Base-by-base conservation (phyloP, 2,888 invertebrate genomes). In the Cyrtodaria siliqua region DNA sequence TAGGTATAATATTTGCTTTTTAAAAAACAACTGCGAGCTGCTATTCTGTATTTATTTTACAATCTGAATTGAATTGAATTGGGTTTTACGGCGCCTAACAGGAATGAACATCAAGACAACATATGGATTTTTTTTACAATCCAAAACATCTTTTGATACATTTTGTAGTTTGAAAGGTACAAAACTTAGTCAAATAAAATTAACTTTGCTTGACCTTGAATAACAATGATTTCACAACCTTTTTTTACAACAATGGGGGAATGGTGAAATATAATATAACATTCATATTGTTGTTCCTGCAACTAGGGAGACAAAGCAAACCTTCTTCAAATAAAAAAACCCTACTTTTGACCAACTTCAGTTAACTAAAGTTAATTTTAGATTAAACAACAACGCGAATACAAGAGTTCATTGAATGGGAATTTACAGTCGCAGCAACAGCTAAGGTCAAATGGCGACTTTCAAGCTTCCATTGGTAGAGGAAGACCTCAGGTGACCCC, bases 201-300 rank as follows among this genome's bases (percentile, higher is more conserved):
- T n/a, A 53, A n/a, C n/a, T 27, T 53, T 29, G 26, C 14, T 53
- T 26, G 29, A 1, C 27, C 53, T 27, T 53, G 27, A 16, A 27
- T 27, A 53, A 53, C 53, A 53, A 50, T 27, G n/a, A 26, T 12
- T 26, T 53, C 53, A 53, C 53, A 53, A 53, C 53, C 53, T 27
- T 24, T n/a, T 26, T 2, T n/a, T n/a, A n/a, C 24, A 53, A 53
- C 53, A 53, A 16, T 4, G 16, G 16, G 24, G 53, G 53, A 53
- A 53, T 53, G 53, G 26, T 53, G 2, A 26, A 53, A 44, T 9
- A 44, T 9, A 44, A 44, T 44, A 6, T 18, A 4, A 44, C 6
- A 44, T 44, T 4, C 20, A 44, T 3, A 16, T 33, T 33, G 33
- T 33, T 33, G 4, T 33, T 4, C 4, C 33, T 33, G 24, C 42